Evolutionary conservation across 2,797 vertebrate species (phyloP).

Genomic region (Cynopterus sphinx): DNA sequence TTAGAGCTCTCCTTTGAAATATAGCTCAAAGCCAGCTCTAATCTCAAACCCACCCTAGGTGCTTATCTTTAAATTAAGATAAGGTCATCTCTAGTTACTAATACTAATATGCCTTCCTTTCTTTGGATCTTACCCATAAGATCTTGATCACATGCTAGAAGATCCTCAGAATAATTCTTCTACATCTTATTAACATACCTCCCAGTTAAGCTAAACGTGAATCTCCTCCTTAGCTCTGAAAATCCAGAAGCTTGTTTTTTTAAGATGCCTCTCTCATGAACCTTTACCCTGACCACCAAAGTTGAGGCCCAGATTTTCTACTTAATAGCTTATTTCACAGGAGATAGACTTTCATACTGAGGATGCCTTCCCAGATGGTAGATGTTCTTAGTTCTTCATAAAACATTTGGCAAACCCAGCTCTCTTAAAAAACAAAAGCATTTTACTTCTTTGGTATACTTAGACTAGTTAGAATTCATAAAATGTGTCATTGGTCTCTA

Average conservation of each 20-base stretch:
- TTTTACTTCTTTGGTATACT: not conserved
- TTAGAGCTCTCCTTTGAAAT: constrained; percentile 19
- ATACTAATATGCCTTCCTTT: not conserved
- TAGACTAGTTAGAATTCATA: not conserved
- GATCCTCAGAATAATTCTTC: not conserved
- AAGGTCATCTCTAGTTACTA: not conserved
- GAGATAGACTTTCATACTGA: not conserved
- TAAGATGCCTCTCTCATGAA: not conserved
- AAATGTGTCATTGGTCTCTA: not conserved
- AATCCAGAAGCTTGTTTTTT: not conserved
- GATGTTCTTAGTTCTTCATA: not conserved
- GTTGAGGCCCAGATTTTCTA: not conserved
- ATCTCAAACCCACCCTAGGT: not conserved
- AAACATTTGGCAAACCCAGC: not conserved
- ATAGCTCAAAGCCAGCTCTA: not conserved
- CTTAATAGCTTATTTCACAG: constrained; percentile 11
- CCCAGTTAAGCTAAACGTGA: not conserved
- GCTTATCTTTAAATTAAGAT: not conserved
- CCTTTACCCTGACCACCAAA: not conserved
- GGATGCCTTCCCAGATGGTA: not conserved
- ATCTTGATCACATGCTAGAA: not conserved
- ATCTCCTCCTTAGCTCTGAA: not conserved
- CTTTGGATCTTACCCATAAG: not conserved
- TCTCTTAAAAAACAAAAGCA: not conserved
- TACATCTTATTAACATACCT: not conserved